These are phyloP conservation scores for Rhagoletis zephyria DNA, from an alignment of 1,140 invertebrate species.

Conservation along the genomic window DNA sequence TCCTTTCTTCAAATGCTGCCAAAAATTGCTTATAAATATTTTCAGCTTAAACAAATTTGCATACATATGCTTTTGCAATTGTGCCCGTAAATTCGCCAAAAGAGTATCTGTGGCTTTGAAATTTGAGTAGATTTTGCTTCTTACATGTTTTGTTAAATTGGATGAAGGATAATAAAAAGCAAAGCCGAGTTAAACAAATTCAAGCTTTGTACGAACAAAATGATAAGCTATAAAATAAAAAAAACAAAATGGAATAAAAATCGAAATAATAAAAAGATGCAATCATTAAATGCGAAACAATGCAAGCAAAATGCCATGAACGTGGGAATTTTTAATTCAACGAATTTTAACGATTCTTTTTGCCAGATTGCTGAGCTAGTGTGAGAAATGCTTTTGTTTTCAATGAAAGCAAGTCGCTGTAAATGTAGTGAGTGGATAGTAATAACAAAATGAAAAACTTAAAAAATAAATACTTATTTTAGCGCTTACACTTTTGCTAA, in stretches of 20 bases:
- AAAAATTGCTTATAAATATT: slow-evolving; percentile 22
- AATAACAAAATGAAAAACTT: not conserved
- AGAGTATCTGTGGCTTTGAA: slow-evolving; percentile 16
- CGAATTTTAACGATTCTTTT: slow-evolving; percentile 22
- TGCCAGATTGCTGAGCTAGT: slow-evolving; percentile 16
- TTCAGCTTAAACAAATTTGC: not conserved
- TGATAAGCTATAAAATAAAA: not conserved
- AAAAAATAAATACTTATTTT: not conserved
- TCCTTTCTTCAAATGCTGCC: slow-evolving; percentile 34
- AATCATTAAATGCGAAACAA: slow-evolving; percentile 36
- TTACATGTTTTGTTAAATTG: not conserved
- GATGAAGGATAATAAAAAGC: slow-evolving; percentile 38
- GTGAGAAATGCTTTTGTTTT: slow-evolving; percentile 13
- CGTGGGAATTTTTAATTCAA: slow-evolving; percentile 47
- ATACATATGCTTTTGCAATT: not conserved
- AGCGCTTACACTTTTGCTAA: no score
- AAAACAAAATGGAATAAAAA: not conserved
- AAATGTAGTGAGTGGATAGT: not conserved
- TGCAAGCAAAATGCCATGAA: slow-evolving; percentile 30
- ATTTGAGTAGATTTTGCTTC: slow-evolving; percentile 38
- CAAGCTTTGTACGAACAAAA: slow-evolving; percentile 5
- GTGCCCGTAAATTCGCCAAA: not conserved
- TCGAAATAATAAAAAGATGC: slow-evolving; percentile 38
- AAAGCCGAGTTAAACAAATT: slow-evolving; percentile 19
- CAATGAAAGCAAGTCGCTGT: not conserved